phyloP scores from a whole-genome alignment of 2,113 vertebrate genomes.

The Protomyctophum bolini region DNA sequence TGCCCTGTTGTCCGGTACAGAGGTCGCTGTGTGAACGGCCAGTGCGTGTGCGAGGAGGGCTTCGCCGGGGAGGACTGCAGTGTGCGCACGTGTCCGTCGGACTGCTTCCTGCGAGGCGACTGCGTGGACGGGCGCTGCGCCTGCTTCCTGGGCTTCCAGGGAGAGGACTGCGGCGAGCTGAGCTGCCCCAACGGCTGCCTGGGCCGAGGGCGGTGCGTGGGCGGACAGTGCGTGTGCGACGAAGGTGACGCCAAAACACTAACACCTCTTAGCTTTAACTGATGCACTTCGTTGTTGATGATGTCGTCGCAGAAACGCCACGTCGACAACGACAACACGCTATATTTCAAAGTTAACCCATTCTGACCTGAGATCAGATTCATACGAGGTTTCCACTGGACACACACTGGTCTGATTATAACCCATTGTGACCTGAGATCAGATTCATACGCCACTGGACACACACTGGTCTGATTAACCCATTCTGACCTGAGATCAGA shows the following conservation, averaged over 20 bases:
- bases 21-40: constrained; percentile 86
- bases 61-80: constrained; percentile 85
- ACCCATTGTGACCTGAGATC: no score
- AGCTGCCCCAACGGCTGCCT: constrained; percentile 84
- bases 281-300: constrained; percentile 79
- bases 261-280: constrained; percentile 63
- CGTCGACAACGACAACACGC: no score
- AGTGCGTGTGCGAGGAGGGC: constrained; percentile 86
- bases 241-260: constrained; percentile 73
- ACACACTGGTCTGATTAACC: no score
- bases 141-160: constrained; percentile 65
- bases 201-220: constrained; percentile 71
- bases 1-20: no score
- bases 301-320: no score
- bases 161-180: constrained; percentile 83
- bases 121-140: constrained; percentile 80
- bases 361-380: no score
- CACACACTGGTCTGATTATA: no score
- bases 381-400: no score
- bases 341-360: no score
- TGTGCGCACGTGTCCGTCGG: constrained; percentile 78
- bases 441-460: no score
- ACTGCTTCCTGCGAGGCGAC: constrained; percentile 83
- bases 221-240: constrained; percentile 76
- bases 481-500: no score